phyloP scores from a whole-genome alignment of 2,113 vertebrate species.

The Cairina moschata region DNA sequence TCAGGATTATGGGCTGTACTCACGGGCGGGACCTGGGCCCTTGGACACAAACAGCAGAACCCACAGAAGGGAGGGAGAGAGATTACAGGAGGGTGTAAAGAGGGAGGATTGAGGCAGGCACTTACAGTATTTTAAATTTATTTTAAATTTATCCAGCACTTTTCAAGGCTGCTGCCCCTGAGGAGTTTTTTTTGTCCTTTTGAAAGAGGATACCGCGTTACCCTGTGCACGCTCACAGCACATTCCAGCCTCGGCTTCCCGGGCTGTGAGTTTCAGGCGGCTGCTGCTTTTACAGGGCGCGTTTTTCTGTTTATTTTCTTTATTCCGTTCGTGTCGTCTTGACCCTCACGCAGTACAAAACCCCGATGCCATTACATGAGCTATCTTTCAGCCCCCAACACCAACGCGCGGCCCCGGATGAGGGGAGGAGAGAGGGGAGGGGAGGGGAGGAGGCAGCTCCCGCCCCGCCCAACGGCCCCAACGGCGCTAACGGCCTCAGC shows the following conservation, averaged over 20 bases:
- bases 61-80: not conserved
- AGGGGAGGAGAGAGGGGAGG: too few species aligned
- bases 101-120: not conserved
- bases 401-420: too few species aligned
- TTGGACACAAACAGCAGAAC: not conserved
- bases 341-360: not conserved
- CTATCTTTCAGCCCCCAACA: too few species aligned
- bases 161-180: not conserved
- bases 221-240: not conserved
- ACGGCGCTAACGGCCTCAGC: too few species aligned
- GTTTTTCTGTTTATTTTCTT: not conserved
- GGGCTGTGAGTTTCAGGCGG: too few species aligned
- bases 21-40: not conserved
- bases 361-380: not conserved
- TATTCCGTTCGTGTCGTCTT: not conserved
- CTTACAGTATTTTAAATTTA: not conserved
- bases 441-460: not conserved
- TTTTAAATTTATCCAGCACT: not conserved
- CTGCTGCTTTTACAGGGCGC: too few species aligned
- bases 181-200: not conserved
- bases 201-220: not conserved
- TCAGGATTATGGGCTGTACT: not conserved
- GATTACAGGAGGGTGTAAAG: not conserved
- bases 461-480: not conserved
- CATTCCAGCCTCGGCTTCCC: not conserved